Percentiles rank a stretch among this genome's conserved stretches.
These are phyloP conservation scores for Burhinus oedicnemus DNA, from an alignment of 2,113 vertebrate genomes.

Conservation along the genomic window DNA sequence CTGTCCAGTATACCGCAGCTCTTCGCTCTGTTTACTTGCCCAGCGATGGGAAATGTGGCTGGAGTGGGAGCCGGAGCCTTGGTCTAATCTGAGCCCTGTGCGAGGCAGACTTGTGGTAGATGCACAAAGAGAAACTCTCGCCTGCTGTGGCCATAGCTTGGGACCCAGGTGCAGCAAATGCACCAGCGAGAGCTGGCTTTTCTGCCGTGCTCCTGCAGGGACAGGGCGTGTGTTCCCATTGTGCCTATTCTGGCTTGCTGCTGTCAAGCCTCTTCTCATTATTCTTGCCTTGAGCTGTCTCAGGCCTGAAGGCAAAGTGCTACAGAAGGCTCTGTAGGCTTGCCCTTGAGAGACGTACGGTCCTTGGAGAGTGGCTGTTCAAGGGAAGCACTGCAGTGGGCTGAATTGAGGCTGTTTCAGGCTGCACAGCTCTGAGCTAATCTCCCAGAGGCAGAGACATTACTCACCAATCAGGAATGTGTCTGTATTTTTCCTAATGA, in stretches of 20 bases:
- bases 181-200: background rate
- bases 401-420: conserved; percentile 60
- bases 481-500: conserved; percentile 75
- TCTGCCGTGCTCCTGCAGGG: background rate
- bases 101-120: background rate
- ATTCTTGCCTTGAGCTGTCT: conserved; percentile 48
- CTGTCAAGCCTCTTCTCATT: conserved; percentile 45
- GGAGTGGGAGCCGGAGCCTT: background rate
- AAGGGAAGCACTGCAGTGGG: conserved; percentile 40
- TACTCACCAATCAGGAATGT: conserved; percentile 78
- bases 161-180: background rate
- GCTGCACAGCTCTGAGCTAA: conserved; percentile 66
- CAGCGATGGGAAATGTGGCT: background rate
- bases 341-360: background rate
- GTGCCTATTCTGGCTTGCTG: conserved; percentile 16
- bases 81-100: background rate
- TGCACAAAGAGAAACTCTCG: background rate
- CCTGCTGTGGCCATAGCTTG: background rate
- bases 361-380: conserved; percentile 38
- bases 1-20: background rate
- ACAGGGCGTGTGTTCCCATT: background rate
- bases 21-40: background rate
- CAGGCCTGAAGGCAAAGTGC: conserved; percentile 15
- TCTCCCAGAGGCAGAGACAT: conserved; percentile 70
- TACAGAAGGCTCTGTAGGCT: background rate